Evolutionary conservation across 2,888 invertebrate genomes (phyloP).

Genomic region (Mactromeris polynyma): DNA sequence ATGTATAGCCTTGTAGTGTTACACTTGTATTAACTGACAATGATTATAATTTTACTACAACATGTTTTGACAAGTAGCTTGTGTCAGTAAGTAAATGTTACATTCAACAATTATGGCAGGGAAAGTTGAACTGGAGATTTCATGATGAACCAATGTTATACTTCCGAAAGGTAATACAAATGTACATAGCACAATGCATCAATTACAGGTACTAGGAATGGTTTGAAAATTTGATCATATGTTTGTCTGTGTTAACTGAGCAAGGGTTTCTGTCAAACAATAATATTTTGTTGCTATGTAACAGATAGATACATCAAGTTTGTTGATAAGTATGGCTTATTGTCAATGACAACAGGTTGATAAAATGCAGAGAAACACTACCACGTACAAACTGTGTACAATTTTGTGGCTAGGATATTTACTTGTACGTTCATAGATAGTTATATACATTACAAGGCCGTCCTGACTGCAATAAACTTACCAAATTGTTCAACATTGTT

Average conservation of each 20-base stretch:
- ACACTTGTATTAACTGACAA: no score
- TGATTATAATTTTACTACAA: no score
- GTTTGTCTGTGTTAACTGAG: background rate
- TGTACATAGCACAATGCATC: background rate
- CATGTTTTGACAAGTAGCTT: background rate
- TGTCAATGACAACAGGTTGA: no score
- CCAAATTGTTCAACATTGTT: no score
- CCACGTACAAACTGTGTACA: no score
- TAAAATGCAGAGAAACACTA: background rate
- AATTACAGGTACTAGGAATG: background rate
- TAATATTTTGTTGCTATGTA: background rate
- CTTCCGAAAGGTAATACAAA: constrained; percentile 3
- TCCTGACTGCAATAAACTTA: no score
- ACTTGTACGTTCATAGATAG: no score
- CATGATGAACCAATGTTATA: constrained; percentile 42
- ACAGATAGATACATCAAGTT: no score
- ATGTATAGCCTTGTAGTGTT: no score
- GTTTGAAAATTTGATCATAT: background rate
- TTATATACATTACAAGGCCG: no score
- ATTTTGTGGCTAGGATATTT: no score
- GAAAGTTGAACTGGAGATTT: constrained; percentile 41
- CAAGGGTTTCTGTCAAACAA: background rate
- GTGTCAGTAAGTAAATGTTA: background rate
- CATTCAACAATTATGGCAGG: constrained; percentile 13
- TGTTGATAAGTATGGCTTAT: no score